Conservation (phyloP, 2,888 invertebrate genomes). For the Caenorhabditis becei region DNA sequence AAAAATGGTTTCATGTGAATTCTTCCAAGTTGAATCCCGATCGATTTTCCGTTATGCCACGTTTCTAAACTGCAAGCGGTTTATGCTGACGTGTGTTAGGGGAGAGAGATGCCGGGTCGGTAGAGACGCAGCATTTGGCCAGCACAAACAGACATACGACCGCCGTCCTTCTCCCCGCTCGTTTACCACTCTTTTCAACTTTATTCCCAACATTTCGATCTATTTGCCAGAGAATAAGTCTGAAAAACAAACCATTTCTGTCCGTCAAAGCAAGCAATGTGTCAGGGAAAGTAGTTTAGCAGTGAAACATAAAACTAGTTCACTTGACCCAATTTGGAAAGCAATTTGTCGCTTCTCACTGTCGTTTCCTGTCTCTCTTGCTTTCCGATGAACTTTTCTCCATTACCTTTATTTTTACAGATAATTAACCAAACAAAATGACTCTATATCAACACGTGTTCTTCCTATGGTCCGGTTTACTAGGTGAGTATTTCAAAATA, state of each 20-base stretch:
- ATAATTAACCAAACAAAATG: slow-evolving; percentile 59
- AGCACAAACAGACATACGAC: slow-evolving; percentile 51
- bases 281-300: slow-evolving; percentile 6
- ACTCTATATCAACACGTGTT: slow-evolving; percentile 46
- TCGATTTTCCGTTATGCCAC: slow-evolving; percentile 27
- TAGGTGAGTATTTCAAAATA: slow-evolving; percentile 29
- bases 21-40: neutral
- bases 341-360: slow-evolving; percentile 37
- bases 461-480: slow-evolving; percentile 33
- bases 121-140: slow-evolving; percentile 50
- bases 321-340: slow-evolving; percentile 51
- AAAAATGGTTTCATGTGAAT: neutral
- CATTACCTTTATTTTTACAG: slow-evolving; percentile 31
- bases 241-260: neutral
- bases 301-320: slow-evolving; percentile 34
- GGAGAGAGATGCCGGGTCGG: slow-evolving; percentile 18
- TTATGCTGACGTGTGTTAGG: slow-evolving; percentile 70
- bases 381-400: slow-evolving; percentile 20
- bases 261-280: slow-evolving; percentile 1
- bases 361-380: slow-evolving; percentile 8
- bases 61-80: slow-evolving; percentile 49
- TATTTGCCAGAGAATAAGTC: neutral
- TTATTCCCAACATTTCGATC: slow-evolving; percentile 12
- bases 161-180: slow-evolving; percentile 42
- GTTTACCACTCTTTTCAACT: slow-evolving; percentile 41